Evolutionary conservation across 2,797 vertebrate species (phyloP), one percentile per base, ranked within the genome.

Genomic region (Pseudomugil gertrudae): DNA sequence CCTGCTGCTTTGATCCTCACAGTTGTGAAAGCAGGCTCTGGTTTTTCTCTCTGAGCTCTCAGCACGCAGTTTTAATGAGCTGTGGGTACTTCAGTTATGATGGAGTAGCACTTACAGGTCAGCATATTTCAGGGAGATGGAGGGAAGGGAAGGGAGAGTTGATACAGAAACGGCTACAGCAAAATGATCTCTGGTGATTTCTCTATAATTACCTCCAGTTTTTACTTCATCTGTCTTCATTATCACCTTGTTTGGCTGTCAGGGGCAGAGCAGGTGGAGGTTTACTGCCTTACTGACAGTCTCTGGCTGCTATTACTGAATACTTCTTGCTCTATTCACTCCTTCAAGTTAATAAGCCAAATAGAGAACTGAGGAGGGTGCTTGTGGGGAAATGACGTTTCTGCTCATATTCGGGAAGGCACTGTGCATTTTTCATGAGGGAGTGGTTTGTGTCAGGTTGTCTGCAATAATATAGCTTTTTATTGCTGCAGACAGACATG

Each of bases 51-150:
- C 38, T 58, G 69, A 40, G 62, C 24, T 48, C 67, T 58, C 24
- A 27, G 51, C 50, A 9, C 48, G 8, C 10, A 17, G 50, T 19
- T 72, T 76, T 77, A 81, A 84, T 66, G 82, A 84, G 78, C 66
- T 72, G 10, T 35, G 38, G 29, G 54, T 23, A 3, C 36, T 10
- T 10, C 59, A 9, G 52, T 29, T 50, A 38, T 62, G 66, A 76
- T 7, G 17, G 26, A 51, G 66, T 60, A 45, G 69, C 69, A 29
- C 66, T 65, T 30, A 52, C 21, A 57, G 63, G 33, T 78, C 81
- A 63, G 67, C 68, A 54, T 40, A 19, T 60, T 57, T 63, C 19
- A 21, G 23, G 53, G 11, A 17, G 68, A 5, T 29, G 50, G 15
- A 24, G n/a, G 45, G 63, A 57, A n/a, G 17, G 0, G 29, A 50